These are phyloP conservation scores for Malthinus flaveolus DNA, from an alignment of 2,888 invertebrate species.

Conservation along the genomic window DNA sequence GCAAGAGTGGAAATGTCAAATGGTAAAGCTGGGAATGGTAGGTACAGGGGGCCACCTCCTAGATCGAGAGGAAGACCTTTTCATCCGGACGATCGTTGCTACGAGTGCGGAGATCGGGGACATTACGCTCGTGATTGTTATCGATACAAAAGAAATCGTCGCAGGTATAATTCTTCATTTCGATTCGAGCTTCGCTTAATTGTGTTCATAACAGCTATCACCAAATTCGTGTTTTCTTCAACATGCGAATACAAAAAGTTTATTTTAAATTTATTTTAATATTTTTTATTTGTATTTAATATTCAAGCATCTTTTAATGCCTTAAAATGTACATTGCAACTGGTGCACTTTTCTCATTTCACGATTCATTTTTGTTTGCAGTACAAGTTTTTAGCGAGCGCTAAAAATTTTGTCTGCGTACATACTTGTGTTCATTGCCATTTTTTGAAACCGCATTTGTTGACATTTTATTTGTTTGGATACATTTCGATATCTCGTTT, in stretches of 20 bases:
- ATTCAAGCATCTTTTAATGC: slow-evolving; percentile 2
- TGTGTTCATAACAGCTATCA: slow-evolving; percentile 7
- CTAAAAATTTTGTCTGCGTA: no score
- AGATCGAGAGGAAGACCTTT: slow-evolving; percentile 72
- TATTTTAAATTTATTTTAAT: no score
- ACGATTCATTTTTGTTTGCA: slow-evolving; percentile 6
- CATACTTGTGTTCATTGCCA: no score
- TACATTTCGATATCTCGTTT: neutral
- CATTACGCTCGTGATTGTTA: slow-evolving; percentile 92
- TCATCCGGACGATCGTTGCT: slow-evolving; percentile 90
- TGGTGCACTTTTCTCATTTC: slow-evolving; percentile 18
- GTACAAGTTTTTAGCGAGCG: no score
- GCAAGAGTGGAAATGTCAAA: slow-evolving; percentile 92
- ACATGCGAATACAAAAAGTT: no score
- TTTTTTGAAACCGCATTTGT: no score
- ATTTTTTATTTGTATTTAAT: slow-evolving; percentile 7
- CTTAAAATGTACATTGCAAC: slow-evolving; percentile 30
- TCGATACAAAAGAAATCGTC: slow-evolving; percentile 63
- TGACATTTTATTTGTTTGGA: no score
- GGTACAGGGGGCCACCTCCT: slow-evolving; percentile 61
- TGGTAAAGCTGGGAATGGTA: slow-evolving; percentile 68
- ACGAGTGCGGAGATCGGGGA: slow-evolving; percentile 91
- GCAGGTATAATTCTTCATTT: slow-evolving; percentile 53
- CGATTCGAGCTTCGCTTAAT: slow-evolving; percentile 6
- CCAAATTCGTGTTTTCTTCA: slow-evolving; percentile 8